These are phyloP conservation scores for Littorina saxatilis DNA, from an alignment of 1,140 invertebrate genomes.

Conservation along the genomic window DNA sequence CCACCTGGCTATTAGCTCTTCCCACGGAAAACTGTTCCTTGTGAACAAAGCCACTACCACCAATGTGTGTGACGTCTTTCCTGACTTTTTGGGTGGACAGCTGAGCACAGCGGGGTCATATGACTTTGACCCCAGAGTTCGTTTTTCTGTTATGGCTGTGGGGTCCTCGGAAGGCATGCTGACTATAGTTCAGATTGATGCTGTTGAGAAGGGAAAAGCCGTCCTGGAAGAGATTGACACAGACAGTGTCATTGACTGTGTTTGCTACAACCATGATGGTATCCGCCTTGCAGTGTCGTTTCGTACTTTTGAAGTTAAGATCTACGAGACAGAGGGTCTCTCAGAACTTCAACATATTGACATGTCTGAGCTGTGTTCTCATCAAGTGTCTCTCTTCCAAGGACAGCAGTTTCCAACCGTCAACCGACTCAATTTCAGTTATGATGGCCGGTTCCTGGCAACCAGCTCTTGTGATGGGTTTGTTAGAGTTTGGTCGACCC, in stretches of 20 bases:
- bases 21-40: conserved; percentile 48
- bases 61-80: conserved; percentile 40
- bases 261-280: conserved; percentile 46
- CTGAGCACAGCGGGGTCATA: conserved; percentile 51
- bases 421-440: conserved; percentile 44
- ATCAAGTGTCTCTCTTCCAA: conserved; percentile 1
- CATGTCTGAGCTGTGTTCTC: conserved; percentile 39
- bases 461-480: conserved; percentile 49
- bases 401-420: conserved; percentile 32
- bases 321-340: conserved; percentile 28
- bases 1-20: conserved; percentile 51
- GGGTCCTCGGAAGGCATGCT: conserved; percentile 45
- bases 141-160: conserved; percentile 47
- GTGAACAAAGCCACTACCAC: conserved; percentile 36
- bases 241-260: conserved; percentile 37
- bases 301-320: conserved; percentile 30
- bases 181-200: conserved; percentile 46
- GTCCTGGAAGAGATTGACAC: neutral
- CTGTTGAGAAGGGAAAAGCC: conserved; percentile 33
- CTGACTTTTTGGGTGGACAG: conserved; percentile 35
- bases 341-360: conserved; percentile 12
- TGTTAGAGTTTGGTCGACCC: conserved; percentile 46
- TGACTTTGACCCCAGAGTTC: conserved; percentile 57
- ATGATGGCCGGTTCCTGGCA: conserved; percentile 41
- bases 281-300: conserved; percentile 34